A percentile compares a stretch with the other conserved stretches of the same genome.
These are phyloP conservation scores for Intellagama lesueurii DNA, from an alignment of 2,797 vertebrate species.

Conservation along the genomic window DNA sequence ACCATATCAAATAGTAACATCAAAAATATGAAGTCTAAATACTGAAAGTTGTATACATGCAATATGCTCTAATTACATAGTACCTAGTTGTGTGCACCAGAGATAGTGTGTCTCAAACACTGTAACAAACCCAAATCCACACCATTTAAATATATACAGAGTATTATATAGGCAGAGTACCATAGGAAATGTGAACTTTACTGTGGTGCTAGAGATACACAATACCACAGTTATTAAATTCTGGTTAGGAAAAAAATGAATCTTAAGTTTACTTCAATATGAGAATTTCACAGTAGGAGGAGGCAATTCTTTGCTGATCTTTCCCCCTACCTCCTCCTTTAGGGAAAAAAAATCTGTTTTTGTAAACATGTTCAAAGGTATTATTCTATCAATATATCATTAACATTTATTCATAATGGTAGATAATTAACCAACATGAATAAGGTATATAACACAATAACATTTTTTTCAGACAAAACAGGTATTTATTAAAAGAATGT, in stretches of 20 bases:
- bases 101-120: conserved; percentile 78
- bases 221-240: conserved; percentile 74
- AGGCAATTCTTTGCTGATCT: conserved; percentile 70
- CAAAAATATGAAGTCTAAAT: conserved; percentile 76
- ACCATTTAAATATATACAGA: conserved; percentile 72
- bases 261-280: conserved; percentile 59
- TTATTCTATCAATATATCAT: conserved; percentile 72
- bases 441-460: conserved; percentile 86
- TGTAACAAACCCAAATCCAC: conserved; percentile 73
- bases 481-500: conserved; percentile 90
- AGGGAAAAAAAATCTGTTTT: conserved; percentile 66
- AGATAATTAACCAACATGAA: conserved; percentile 79
- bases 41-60: conserved; percentile 77
- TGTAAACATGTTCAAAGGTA: conserved; percentile 81
- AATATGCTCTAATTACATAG: conserved; percentile 69
- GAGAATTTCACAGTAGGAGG: conserved; percentile 77
- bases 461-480: conserved; percentile 89
- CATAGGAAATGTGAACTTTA: conserved; percentile 71
- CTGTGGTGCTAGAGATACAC: conserved; percentile 71
- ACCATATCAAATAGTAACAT: conserved; percentile 78
- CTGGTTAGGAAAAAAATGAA: conserved; percentile 70
- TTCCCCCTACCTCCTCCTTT: conserved; percentile 64
- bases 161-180: conserved; percentile 73
- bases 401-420: conserved; percentile 79
- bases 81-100: conserved; percentile 75